Evolutionary conservation across 2,888 invertebrate genomes (phyloP).

Genomic region (Hymenopus coronatus): DNA sequence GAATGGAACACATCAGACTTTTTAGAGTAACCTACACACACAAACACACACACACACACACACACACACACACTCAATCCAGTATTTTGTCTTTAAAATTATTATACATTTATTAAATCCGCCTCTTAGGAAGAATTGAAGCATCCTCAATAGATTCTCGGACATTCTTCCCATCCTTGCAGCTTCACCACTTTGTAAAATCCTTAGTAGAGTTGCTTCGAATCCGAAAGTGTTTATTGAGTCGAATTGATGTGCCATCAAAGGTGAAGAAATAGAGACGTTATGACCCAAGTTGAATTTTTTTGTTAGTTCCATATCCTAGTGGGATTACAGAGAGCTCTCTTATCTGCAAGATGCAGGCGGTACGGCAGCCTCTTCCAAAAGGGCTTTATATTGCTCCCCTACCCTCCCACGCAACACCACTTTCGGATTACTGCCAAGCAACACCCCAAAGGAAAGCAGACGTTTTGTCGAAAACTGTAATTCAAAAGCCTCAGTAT

Average conservation of each 20-base stretch:
- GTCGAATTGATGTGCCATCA: background rate
- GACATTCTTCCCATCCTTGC: background rate
- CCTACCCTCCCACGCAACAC: background rate
- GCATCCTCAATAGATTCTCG: no score
- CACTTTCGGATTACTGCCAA: background rate
- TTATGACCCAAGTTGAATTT: background rate
- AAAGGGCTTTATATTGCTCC: background rate
- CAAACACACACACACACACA: no score
- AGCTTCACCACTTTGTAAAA: background rate
- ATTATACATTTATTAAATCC: no score
- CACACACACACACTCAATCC: no score
- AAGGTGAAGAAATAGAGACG: background rate
- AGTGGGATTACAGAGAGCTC: background rate
- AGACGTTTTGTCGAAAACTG: background rate
- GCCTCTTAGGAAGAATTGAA: no score
- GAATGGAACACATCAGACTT: no score
- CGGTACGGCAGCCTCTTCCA: background rate
- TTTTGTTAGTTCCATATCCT: background rate
- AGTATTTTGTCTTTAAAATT: no score
- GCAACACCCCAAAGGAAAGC: background rate
- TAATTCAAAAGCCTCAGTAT: background rate
- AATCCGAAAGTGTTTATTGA: background rate
- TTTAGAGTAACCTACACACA: no score
- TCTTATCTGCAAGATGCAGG: background rate
- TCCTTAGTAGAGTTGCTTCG: background rate